Percentiles rank a stretch among this genome's conserved stretches.
These are phyloP conservation scores for Conomelus anceps DNA, from an alignment of 2,888 invertebrate genomes.

Conservation along the genomic window DNA sequence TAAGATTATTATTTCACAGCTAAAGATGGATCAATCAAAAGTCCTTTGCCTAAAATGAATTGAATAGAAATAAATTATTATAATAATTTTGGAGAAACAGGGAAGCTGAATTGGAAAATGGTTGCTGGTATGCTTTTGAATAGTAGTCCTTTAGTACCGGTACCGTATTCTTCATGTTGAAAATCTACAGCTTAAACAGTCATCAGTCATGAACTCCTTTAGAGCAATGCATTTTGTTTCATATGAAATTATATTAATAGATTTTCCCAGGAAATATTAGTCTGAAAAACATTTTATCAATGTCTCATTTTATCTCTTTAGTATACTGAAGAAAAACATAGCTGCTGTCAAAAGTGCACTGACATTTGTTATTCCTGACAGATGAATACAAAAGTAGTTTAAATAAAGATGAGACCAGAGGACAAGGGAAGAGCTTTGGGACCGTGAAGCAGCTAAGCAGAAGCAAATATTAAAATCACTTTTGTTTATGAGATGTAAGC, in stretches of 20 bases:
- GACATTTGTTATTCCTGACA: background rate
- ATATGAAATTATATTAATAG: background rate
- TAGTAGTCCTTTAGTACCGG: background rate
- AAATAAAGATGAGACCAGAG: background rate
- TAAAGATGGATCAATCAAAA: too few relatives aligned
- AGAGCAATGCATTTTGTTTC: background rate
- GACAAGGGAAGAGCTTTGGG: background rate
- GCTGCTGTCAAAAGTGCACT: background rate
- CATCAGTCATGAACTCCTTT: background rate
- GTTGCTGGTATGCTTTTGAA: too few relatives aligned
- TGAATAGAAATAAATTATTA: too few relatives aligned
- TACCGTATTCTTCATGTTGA: background rate
- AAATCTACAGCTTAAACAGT: background rate
- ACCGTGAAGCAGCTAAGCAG: background rate
- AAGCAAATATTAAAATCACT: background rate
- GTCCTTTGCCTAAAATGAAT: too few relatives aligned
- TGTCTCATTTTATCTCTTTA: background rate
- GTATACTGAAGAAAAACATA: background rate
- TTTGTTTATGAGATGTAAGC: too few relatives aligned
- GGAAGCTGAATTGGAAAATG: too few relatives aligned
- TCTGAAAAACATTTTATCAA: background rate
- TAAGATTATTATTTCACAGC: too few relatives aligned
- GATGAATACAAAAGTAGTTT: background rate
- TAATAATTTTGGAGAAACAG: too few relatives aligned
- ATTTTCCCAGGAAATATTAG: background rate